phyloP scores from a whole-genome alignment of 2,113 vertebrate species.

The Ursus arctos region DNA sequence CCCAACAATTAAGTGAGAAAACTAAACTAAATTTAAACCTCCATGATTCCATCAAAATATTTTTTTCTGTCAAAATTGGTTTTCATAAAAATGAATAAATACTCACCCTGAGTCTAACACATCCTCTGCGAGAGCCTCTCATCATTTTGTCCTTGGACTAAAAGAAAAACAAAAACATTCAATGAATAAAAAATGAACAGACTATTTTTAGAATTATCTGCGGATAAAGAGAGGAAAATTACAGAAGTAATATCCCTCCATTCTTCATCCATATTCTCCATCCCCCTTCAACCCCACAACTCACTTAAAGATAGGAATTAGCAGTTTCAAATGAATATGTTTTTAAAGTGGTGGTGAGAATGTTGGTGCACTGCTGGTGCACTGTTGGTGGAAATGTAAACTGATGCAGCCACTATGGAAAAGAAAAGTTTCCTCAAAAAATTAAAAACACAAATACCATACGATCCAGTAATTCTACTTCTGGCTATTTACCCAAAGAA shows the following conservation, averaged over 20 bases:
- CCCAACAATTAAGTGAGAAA: constrained; percentile 11
- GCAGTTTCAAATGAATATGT: constrained; percentile 22
- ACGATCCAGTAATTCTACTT: background rate
- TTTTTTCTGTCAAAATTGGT: constrained; percentile 32
- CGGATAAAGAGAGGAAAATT: constrained; percentile 54
- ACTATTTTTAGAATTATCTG: constrained; percentile 57
- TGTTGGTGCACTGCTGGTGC: background rate
- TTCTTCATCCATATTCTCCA: background rate
- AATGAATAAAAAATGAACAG: constrained; percentile 68
- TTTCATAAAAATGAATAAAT: constrained; percentile 67
- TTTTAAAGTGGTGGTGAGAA: background rate
- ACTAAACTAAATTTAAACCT: constrained; percentile 56
- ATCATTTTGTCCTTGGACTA: constrained; percentile 99
- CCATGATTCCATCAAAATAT: constrained; percentile 1
- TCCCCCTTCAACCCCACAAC: background rate
- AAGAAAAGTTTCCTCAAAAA: background rate
- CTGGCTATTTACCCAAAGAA: background rate
- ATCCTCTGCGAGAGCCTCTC: constrained; percentile 98
- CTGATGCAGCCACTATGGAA: background rate
- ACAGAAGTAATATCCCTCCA: background rate
- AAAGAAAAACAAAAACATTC: constrained; percentile 83
- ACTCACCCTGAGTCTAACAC: constrained; percentile 97
- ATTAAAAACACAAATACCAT: background rate
- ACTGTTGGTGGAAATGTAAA: background rate
- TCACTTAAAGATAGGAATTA: background rate